These are phyloP conservation scores for Cossypha polioptera DNA, from an alignment of 2,797 vertebrate genomes.

Conservation along the genomic window DNA sequence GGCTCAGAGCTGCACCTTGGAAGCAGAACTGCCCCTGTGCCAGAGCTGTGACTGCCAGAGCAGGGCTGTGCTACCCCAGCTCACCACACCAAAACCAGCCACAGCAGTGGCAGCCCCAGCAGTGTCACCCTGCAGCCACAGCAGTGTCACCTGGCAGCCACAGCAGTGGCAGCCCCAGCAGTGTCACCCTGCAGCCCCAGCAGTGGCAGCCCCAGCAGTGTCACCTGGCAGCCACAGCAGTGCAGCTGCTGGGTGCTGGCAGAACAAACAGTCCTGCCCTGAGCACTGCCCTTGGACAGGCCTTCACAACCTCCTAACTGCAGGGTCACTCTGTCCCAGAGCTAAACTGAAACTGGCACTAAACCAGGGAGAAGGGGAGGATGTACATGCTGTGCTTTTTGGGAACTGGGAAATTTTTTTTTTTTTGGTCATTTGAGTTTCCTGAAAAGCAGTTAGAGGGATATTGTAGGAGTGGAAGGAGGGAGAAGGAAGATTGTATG, in stretches of 20 bases:
- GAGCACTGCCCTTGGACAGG: background rate
- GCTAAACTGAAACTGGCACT: background rate
- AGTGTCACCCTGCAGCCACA: background rate
- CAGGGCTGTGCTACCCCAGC: background rate
- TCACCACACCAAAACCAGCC: fast-evolving
- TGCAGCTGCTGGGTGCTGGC: background rate
- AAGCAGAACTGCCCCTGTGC: background rate
- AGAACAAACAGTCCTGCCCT: background rate
- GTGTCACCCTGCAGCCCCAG: no score
- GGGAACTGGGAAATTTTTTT: background rate
- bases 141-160: background rate
- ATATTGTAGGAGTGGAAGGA: background rate
- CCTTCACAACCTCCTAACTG: background rate
- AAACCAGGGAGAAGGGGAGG: background rate
- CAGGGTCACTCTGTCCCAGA: background rate
- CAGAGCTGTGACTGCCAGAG: background rate
- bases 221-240: background rate
- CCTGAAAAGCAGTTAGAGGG: background rate
- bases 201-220: no score
- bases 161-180: background rate
- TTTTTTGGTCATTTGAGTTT: background rate
- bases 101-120: background rate
- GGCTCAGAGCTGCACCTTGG: background rate
- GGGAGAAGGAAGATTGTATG: background rate
- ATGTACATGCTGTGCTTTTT: background rate